Base-by-base conservation (phyloP, 2,113 vertebrate genomes). In the Podarcis raffonei region DNA sequence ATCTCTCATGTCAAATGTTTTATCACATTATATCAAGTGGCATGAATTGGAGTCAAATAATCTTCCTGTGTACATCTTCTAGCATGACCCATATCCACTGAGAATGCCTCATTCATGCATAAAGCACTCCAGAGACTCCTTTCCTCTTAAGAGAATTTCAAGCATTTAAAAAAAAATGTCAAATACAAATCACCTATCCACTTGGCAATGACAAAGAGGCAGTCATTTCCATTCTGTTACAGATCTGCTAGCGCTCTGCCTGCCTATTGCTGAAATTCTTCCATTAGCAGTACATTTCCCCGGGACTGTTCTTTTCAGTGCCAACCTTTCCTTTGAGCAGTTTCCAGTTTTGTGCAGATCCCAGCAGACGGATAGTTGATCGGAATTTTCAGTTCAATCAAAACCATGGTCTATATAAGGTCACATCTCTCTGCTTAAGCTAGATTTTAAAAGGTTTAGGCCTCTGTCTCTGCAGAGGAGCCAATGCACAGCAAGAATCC, bases 61-160 rank as follows among this genome's bases (percentile, higher is more conserved):
- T 99, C 99, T 99, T 99, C 94, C 98, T 99, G 98, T 99, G 98
- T 99, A 99, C 98, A 99, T 99, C 98, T 99, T 98, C 99, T 99
- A 99, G 98, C 99, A 99, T 99, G 99, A 98, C 98, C 99, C 98
- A 98, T 97, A 97, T 98, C 97, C 97, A 98, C 97, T 97, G 97
- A 98, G 98, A 97, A 98, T 97, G 98, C 98, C 97, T 98, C 98
- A 98, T 98, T 97, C 97, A 97, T 98, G 97, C 98, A 97, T 97
- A 96, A 97, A 97, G 97, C 97, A 93, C 95, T 85, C 94, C 86
- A 88, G 94, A 91, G 94, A 94, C 94, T 92, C 92, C 94, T 94
- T 96, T 89, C 94, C 97, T 96, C 95, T 95, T 81, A 97, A 96
- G 96, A 97, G 97, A 97, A 96, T 94, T 94, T 97, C 93, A 97